Conservation (phyloP, 1,140 invertebrate species). For the Pemphigus obesinymphae region DNA sequence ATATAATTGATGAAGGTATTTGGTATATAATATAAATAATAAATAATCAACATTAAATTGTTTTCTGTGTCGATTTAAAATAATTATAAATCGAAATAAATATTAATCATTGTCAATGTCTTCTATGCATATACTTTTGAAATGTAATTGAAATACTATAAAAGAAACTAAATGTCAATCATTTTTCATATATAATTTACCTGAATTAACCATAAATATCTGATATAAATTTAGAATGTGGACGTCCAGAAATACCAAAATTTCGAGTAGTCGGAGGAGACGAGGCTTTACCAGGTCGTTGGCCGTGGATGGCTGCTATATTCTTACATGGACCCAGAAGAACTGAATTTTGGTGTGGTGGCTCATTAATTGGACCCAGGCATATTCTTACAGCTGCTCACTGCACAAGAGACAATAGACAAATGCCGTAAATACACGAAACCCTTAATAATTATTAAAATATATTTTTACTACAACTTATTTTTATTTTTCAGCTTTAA, state of each 20-base stretch:
- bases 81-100: too few relatives aligned
- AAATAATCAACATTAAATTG: too few relatives aligned
- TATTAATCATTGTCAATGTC: too few relatives aligned
- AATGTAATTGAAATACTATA: too few relatives aligned
- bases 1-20: conserved; percentile 19
- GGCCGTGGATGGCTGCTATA: conserved; percentile 93
- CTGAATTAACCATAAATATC: neutral
- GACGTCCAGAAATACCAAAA: conserved; percentile 71
- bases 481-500: conserved; percentile 61
- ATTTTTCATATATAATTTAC: neutral
- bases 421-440: conserved; percentile 69
- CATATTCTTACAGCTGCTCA: conserved; percentile 88
- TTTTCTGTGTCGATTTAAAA: too few relatives aligned
- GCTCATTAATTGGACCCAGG: conserved; percentile 72
- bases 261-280: conserved; percentile 85
- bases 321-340: conserved; percentile 78
- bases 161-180: neutral
- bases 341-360: conserved; percentile 91
- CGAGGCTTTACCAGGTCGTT: conserved; percentile 72
- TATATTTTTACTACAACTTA: neutral
- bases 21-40: too few relatives aligned
- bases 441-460: neutral
- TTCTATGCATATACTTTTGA: too few relatives aligned
- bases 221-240: conserved; percentile 60
- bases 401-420: conserved; percentile 79